These are phyloP conservation scores for Ceyx margarethae DNA, from an alignment of 2,113 vertebrate species.

Conservation along the genomic window DNA sequence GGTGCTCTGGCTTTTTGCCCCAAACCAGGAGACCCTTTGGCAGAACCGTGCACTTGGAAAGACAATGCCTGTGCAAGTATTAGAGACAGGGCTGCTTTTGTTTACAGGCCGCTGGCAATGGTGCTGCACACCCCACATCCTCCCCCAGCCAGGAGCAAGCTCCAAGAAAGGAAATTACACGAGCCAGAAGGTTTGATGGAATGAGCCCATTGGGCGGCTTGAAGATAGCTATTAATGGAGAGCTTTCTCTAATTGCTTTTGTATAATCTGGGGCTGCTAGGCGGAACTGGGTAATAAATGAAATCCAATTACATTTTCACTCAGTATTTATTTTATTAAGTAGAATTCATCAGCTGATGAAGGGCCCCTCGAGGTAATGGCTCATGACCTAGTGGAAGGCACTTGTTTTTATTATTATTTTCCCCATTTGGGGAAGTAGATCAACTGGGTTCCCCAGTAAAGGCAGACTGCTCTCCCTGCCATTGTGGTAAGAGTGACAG, in stretches of 20 bases:
- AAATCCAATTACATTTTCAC: constrained; percentile 75
- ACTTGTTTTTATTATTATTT: constrained; percentile 61
- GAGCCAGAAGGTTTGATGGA: constrained; percentile 70
- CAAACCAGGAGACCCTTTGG: constrained; percentile 11
- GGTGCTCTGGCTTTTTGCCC: constrained; percentile 25
- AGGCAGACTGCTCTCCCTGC: not conserved
- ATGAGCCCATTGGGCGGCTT: constrained; percentile 63
- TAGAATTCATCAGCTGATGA: constrained; percentile 71
- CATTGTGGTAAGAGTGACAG: rapidly evolving
- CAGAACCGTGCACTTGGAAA: not conserved
- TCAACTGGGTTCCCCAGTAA: not conserved
- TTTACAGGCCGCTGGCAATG: constrained; percentile 27
- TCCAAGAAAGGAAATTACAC: constrained; percentile 62
- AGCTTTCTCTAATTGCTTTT: constrained; percentile 74
- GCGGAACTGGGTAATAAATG: constrained; percentile 75
- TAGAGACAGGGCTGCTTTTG: constrained; percentile 41
- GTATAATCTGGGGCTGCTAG: constrained; percentile 73
- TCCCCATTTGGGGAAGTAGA: constrained; percentile 11
- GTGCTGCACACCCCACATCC: not conserved
- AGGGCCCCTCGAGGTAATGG: constrained; percentile 67
- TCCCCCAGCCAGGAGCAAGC: not conserved
- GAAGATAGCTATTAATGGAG: constrained; percentile 73
- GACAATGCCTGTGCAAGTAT: not conserved
- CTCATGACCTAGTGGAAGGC: constrained; percentile 57
- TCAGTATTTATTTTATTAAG: constrained; percentile 75